phyloP scores from a whole-genome alignment of 1,140 invertebrate species.

The Hylyphantes graminicola region DNA sequence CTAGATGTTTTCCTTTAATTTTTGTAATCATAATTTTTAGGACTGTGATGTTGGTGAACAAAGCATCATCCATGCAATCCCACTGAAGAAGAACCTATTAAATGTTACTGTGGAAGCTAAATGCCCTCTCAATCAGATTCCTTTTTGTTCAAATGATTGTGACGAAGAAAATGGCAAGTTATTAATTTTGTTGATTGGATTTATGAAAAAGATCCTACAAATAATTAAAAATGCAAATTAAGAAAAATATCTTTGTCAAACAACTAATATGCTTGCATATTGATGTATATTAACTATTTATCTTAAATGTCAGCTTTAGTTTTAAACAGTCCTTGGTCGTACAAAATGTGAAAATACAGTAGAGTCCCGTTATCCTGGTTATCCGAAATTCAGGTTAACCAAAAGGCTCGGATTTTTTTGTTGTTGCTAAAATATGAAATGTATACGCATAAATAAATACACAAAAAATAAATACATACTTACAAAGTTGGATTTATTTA shows the following conservation, averaged over 20 bases:
- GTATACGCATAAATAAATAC: too few relatives aligned
- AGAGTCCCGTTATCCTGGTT: too few relatives aligned
- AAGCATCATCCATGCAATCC: constrained; percentile 82
- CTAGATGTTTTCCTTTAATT: not conserved
- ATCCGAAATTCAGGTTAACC: too few relatives aligned
- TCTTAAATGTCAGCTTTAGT: not conserved
- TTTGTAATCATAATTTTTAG: constrained; percentile 67
- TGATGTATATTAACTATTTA: not conserved
- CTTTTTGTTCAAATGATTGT: constrained; percentile 43
- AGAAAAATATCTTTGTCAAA: not conserved
- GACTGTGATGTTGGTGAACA: constrained; percentile 86
- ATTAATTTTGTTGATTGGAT: not conserved
- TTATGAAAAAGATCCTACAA: constrained; percentile 1
- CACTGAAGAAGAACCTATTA: constrained; percentile 49
- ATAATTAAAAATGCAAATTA: not conserved
- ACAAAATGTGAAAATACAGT: too few relatives aligned
- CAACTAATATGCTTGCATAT: not conserved
- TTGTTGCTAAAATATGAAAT: too few relatives aligned
- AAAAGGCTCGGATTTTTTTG: too few relatives aligned
- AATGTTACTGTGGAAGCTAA: constrained; percentile 66
- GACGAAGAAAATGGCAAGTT: constrained; percentile 27
- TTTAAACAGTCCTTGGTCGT: too few relatives aligned
- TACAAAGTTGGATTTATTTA: too few relatives aligned
- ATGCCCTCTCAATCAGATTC: constrained; percentile 47
- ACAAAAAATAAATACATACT: too few relatives aligned